Conservation (phyloP, 2,888 invertebrate species). For the Perizoma affinitatum region DNA sequence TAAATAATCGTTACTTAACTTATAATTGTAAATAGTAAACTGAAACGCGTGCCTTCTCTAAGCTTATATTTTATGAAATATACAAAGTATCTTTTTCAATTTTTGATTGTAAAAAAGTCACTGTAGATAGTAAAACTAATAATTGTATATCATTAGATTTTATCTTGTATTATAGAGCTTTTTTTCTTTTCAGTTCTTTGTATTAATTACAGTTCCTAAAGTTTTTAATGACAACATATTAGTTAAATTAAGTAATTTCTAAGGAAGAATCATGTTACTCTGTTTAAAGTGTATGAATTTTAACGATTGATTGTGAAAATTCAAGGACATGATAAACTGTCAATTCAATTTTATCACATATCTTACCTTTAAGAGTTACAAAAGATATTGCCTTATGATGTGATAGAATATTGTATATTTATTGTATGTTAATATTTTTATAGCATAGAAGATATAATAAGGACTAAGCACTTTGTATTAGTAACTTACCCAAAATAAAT, state of each 20-base stretch:
- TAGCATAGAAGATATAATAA: constrained; percentile 42
- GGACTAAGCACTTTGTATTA: constrained; percentile 59
- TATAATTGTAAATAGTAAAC: too few relatives aligned
- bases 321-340: too few relatives aligned
- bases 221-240: too few relatives aligned
- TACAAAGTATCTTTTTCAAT: too few relatives aligned
- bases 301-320: too few relatives aligned
- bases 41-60: background rate
- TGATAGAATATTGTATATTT: constrained; percentile 69
- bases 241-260: too few relatives aligned
- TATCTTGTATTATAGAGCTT: constrained; percentile 58
- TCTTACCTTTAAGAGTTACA: constrained; percentile 28
- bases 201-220: constrained; percentile 57
- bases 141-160: constrained; percentile 42
- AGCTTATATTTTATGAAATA: constrained; percentile 1
- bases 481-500: constrained; percentile 69
- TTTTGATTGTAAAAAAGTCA: constrained; percentile 31
- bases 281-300: too few relatives aligned
- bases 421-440: constrained; percentile 54
- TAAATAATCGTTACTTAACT: too few relatives aligned
- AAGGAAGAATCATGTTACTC: too few relatives aligned
- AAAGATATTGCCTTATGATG: constrained; percentile 63
- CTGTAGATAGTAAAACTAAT: constrained; percentile 31
- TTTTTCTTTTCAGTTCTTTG: constrained; percentile 43
- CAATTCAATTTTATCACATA: too few relatives aligned